Evolutionary conservation across 1,140 invertebrate species (phyloP).

Genomic region (Drosophila triauraria): DNA sequence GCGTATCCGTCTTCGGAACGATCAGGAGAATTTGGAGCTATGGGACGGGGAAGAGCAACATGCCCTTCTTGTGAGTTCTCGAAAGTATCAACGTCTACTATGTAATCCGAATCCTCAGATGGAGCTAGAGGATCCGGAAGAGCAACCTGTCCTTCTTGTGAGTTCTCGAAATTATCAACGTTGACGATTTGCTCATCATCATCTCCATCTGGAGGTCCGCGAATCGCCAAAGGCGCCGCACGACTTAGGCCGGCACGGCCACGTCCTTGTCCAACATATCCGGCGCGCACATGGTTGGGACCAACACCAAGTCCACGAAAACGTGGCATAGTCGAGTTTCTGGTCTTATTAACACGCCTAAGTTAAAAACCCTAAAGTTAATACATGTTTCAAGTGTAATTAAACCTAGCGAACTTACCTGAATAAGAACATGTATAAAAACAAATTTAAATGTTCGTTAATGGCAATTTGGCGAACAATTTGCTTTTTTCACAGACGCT

Average conservation of each 20-base stretch:
- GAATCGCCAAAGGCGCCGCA: neutral
- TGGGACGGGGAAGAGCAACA: too few species aligned
- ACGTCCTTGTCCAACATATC: neutral
- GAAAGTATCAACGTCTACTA: too few species aligned
- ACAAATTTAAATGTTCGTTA: neutral
- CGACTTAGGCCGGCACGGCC: neutral
- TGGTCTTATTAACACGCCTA: too few species aligned
- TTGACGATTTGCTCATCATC: too few species aligned
- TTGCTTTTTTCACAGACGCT: neutral
- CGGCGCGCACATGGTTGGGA: neutral
- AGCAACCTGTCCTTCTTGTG: neutral
- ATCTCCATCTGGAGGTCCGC: neutral
- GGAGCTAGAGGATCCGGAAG: too few species aligned
- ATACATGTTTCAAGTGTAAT: neutral
- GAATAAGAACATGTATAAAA: neutral
- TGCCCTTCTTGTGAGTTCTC: too few species aligned
- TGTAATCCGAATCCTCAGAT: too few species aligned
- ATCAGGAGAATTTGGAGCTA: too few species aligned
- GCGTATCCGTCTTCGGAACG: too few species aligned
- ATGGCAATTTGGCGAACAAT: neutral
- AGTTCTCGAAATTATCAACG: neutral
- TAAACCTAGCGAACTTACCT: neutral
- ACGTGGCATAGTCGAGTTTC: neutral
- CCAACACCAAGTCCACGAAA: too few species aligned
- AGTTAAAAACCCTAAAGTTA: too few species aligned